Evolutionary conservation across 1,140 invertebrate genomes (phyloP), one percentile per base, ranked within the genome.

Genomic region (Ganaspis sp.): DNA sequence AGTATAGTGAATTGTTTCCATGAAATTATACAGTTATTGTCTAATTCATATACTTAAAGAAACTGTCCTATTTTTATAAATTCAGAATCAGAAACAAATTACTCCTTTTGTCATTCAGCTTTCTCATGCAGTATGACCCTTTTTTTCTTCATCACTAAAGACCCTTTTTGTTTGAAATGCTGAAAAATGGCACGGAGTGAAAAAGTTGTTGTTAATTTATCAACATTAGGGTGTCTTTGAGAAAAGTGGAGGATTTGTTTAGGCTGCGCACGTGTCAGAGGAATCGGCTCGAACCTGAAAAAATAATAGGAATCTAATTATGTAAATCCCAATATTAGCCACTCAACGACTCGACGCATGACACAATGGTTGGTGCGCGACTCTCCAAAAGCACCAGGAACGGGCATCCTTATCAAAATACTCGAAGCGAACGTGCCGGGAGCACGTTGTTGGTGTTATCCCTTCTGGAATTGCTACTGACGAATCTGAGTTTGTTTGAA

Each of bases 261-360:
- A 84, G 58, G 12, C 29, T 75, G 77, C 71, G 77, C 88, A 86
- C 87, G 84, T 87, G 86, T 81, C 81, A 45, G 78, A 45, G 73
- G 83, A 84, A 83, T 83, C 79, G 64, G 26, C 72, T 64, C 6
- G 54, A 80, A 82, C 69, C 86, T 87, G 85, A 86, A 87, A 88
- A 89, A 89, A 89, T 88, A 88, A 81, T 78, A 78, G 76, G 75
- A 75, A 58, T 83, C 86, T 88, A 88, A 89, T 89, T 89, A 89
- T 88, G 88, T 87, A 89, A 87, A 89, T 89, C 85, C 86, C 79
- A 78, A 78, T 78, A 85, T 86, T 84, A 83, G 80, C 72, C 77
- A 79, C 77, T 79, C 81, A 76, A 70, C 73, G 19, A 79, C 77
- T 79, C 81, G 78, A 70, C 73, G 19, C 74, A 23, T 76, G 76